Conservation (phyloP, 1,140 invertebrate species). For the Hylyphantes graminicola region DNA sequence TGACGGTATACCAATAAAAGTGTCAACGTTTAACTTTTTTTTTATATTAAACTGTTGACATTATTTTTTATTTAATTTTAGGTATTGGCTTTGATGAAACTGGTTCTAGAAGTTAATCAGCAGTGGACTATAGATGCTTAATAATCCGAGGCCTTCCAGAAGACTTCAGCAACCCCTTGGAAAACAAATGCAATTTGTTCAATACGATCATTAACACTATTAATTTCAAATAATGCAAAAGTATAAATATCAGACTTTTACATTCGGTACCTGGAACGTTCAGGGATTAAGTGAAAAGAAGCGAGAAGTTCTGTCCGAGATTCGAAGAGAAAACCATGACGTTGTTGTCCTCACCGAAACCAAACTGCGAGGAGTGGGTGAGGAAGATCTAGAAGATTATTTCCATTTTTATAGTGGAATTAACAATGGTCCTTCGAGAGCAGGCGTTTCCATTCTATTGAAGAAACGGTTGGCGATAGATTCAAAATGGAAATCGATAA, state of each 20-base stretch:
- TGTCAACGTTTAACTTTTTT: too few relatives aligned
- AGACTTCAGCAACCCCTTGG: too few relatives aligned
- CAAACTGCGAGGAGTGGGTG: conserved; percentile 10
- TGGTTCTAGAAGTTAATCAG: too few relatives aligned
- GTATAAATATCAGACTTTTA: background rate
- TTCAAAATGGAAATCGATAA: conserved; percentile 9
- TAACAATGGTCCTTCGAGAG: conserved; percentile 1
- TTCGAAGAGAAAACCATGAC: conserved; percentile 37
- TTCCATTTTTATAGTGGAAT: conserved; percentile 28
- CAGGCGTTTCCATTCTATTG: conserved; percentile 15
- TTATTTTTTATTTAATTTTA: too few relatives aligned
- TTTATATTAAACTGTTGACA: too few relatives aligned
- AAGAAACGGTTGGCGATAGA: background rate
- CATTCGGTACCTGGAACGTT: conserved; percentile 28
- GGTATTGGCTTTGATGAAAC: too few relatives aligned
- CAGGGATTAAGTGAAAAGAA: conserved; percentile 12
- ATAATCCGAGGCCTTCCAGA: too few relatives aligned
- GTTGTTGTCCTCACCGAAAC: conserved; percentile 39
- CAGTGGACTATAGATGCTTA: too few relatives aligned
- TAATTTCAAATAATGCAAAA: too few relatives aligned
- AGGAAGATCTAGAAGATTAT: conserved; percentile 16
- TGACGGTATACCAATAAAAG: too few relatives aligned
- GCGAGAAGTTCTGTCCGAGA: background rate
- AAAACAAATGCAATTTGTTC: too few relatives aligned
- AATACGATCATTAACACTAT: too few relatives aligned